Evolutionary conservation across 2,888 invertebrate genomes (phyloP).

Genomic region (Rugalucina vietnamica): DNA sequence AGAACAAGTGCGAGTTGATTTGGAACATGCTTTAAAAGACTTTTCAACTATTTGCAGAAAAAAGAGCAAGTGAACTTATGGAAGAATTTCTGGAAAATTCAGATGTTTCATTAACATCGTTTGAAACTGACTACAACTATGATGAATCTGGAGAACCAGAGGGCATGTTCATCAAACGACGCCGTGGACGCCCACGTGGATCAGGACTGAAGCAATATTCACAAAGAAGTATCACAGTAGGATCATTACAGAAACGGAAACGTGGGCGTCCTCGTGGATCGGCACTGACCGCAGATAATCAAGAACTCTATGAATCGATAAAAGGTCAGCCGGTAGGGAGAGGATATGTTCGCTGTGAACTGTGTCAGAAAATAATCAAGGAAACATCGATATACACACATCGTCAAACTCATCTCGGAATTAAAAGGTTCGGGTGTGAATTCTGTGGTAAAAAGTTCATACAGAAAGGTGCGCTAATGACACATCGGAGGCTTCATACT

Average conservation of each 20-base stretch:
- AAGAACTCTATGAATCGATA: not conserved
- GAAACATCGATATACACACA: conserved; percentile 53
- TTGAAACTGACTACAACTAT: not conserved
- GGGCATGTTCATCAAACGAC: not conserved
- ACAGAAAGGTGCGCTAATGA: conserved; percentile 50
- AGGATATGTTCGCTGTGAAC: conserved; percentile 51
- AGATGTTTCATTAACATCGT: not conserved
- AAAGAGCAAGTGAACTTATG: not conserved
- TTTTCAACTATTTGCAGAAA: not conserved
- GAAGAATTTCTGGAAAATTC: not conserved
- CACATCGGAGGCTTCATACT: conserved; percentile 47
- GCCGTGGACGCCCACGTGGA: not conserved
- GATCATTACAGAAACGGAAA: conserved; percentile 26
- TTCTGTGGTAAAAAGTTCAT: conserved; percentile 51
- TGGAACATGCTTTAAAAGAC: not conserved
- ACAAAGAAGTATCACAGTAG: conserved; percentile 30
- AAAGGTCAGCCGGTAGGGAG: conserved; percentile 17
- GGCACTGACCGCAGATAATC: conserved; percentile 10
- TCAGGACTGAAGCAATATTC: conserved; percentile 12
- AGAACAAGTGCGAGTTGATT: too few species aligned
- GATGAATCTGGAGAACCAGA: not conserved
- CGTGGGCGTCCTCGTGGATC: not conserved
- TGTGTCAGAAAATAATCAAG: conserved; percentile 53
- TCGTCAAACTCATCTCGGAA: conserved; percentile 52
- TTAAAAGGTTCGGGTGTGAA: conserved; percentile 50